These are phyloP conservation scores for Dysmachus trigonus DNA, from an alignment of 2,888 invertebrate genomes.

Conservation along the genomic window DNA sequence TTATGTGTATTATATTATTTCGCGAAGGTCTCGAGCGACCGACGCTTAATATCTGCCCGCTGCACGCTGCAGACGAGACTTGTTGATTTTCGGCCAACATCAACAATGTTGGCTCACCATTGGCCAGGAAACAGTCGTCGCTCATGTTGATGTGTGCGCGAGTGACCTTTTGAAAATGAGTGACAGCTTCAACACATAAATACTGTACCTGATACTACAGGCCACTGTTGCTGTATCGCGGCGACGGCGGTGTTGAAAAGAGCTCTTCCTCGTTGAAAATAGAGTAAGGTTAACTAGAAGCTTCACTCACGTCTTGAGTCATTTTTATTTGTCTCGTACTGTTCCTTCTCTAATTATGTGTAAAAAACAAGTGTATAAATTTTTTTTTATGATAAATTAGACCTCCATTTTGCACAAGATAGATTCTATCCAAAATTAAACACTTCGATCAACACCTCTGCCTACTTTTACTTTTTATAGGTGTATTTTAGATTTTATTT, in stretches of 20 bases:
- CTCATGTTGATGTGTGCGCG: neutral
- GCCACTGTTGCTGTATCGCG: neutral
- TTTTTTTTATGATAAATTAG: neutral
- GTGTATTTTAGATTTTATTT: neutral
- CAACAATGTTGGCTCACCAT: neutral
- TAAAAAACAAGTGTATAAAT: neutral
- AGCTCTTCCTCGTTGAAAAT: neutral
- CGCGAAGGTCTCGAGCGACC: neutral
- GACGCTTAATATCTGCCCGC: neutral
- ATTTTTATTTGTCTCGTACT: neutral
- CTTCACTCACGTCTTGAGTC: neutral
- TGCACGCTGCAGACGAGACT: neutral
- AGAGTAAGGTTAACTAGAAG: neutral
- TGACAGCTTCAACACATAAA: neutral
- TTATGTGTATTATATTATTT: neutral
- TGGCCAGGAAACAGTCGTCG: neutral
- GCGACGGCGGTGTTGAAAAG: neutral
- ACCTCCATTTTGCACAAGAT: neutral
- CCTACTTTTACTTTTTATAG: neutral
- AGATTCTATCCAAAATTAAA: neutral
- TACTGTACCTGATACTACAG: neutral
- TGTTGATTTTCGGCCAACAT: neutral
- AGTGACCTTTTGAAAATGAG: neutral
- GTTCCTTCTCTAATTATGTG: neutral
- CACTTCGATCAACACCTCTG: neutral